These are phyloP conservation scores for Stramonita haemastoma DNA, from an alignment of 2,888 invertebrate genomes.

Conservation along the genomic window DNA sequence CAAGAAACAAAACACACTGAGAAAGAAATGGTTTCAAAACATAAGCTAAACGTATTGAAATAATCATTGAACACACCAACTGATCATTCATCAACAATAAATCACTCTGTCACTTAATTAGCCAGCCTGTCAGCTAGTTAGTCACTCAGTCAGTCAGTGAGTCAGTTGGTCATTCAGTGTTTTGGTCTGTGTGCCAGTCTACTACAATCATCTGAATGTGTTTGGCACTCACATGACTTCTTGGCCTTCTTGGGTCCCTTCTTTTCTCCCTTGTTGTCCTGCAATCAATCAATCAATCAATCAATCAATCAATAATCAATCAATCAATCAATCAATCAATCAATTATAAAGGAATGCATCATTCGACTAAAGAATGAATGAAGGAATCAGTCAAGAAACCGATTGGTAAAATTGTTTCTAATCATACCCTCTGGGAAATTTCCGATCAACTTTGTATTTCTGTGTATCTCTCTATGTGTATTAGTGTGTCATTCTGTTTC, in stretches of 20 bases:
- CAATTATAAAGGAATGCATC: not conserved
- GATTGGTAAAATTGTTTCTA: not conserved
- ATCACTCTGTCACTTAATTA: no score
- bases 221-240: not conserved
- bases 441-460: no score
- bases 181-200: no score
- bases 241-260: not conserved
- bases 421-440: no score
- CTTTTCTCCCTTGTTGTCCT: not conserved
- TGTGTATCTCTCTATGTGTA: no score
- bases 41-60: no score
- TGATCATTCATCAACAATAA: no score
- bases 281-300: not conserved
- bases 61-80: no score
- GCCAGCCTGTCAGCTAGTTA: not conserved
- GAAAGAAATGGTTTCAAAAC: no score
- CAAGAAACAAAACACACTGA: no score
- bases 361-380: not conserved
- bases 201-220: no score
- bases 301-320: not conserved
- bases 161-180: no score
- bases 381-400: not conserved
- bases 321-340: conserved; percentile 1
- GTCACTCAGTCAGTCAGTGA: not conserved
- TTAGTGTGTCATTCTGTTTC: not conserved